Conservation (phyloP, 2,888 invertebrate species). For the Chymomyza amoena region DNA sequence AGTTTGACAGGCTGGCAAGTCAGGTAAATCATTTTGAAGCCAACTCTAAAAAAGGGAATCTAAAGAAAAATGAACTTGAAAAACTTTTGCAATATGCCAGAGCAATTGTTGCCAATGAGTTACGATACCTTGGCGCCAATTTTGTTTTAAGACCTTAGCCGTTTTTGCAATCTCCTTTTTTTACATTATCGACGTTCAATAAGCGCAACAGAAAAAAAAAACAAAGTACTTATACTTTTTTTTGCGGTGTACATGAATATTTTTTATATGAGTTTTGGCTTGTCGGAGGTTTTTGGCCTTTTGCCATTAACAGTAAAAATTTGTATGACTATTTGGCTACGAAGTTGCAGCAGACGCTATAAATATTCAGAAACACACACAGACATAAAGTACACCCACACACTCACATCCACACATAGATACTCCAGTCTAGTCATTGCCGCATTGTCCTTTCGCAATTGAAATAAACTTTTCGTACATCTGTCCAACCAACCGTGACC, state of each 20-base stretch:
- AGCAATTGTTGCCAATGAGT: slow-evolving; percentile 21
- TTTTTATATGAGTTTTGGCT: slow-evolving; percentile 16
- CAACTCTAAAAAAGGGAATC: slow-evolving; percentile 60
- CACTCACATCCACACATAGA: slow-evolving; percentile 45
- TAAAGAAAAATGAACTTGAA: slow-evolving; percentile 27
- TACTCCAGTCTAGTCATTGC: slow-evolving; percentile 8
- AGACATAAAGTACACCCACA: slow-evolving; percentile 8
- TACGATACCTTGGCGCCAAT: slow-evolving; percentile 27
- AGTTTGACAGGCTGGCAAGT: slow-evolving; percentile 60
- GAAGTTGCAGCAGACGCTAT: slow-evolving; percentile 66
- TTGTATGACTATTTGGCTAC: slow-evolving; percentile 44
- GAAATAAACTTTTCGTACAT: slow-evolving; percentile 4
- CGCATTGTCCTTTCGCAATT: slow-evolving; percentile 9
- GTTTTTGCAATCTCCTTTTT: slow-evolving; percentile 53
- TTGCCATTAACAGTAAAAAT: slow-evolving; percentile 56
- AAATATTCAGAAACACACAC: slow-evolving; percentile 43
- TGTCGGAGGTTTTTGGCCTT: slow-evolving; percentile 54
- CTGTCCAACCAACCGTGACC: slow-evolving; percentile 61
- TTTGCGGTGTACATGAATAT: neutral
- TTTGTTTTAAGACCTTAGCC: neutral
- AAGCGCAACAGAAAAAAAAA: neutral
- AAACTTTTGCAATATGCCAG: slow-evolving; percentile 66
- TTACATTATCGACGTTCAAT: slow-evolving; percentile 58
- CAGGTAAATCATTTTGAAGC: slow-evolving; percentile 71
- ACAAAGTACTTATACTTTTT: neutral